phyloP scores from a whole-genome alignment of 2,888 invertebrate species.

The Leptinotarsa peninsularis region DNA sequence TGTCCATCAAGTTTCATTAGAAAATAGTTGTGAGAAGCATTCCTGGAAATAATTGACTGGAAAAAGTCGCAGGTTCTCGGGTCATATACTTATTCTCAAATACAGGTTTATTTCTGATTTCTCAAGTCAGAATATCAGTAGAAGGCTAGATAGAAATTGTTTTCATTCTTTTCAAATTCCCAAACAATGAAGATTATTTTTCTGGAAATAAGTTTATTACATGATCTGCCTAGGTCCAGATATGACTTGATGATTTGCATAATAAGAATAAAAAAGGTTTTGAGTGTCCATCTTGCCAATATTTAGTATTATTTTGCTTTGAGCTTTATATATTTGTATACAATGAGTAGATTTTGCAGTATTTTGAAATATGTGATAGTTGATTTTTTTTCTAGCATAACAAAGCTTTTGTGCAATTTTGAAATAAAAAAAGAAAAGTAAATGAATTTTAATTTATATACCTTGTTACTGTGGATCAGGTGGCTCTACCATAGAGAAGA shows the following conservation, averaged over 20 bases:
- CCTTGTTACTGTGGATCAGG: neutral
- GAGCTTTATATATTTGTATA: slow-evolving; percentile 33
- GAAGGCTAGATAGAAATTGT: no score
- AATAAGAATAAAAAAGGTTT: slow-evolving; percentile 23
- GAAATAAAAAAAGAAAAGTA: slow-evolving; percentile 22
- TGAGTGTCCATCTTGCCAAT: slow-evolving; percentile 43
- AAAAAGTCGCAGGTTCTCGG: no score
- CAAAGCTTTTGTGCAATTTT: slow-evolving; percentile 53
- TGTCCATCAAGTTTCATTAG: no score
- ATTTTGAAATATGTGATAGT: slow-evolving; percentile 42
- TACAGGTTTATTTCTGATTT: no score
- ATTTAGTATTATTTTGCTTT: slow-evolving; percentile 42
- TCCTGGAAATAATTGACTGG: no score
- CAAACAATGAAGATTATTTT: no score
- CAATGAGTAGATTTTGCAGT: slow-evolving; percentile 32
- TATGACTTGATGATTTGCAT: slow-evolving; percentile 31
- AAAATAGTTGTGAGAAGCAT: no score
- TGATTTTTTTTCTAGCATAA: slow-evolving; percentile 28
- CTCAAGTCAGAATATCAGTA: no score
- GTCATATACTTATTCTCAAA: no score
- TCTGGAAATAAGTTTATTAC: no score
- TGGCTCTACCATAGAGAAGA: no score
- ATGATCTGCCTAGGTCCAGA: slow-evolving; percentile 22
- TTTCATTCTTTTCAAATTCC: no score
- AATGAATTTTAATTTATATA: neutral